These are phyloP conservation scores for Erpobdella octoculata DNA, from an alignment of 2,888 invertebrate genomes.

Conservation along the genomic window DNA sequence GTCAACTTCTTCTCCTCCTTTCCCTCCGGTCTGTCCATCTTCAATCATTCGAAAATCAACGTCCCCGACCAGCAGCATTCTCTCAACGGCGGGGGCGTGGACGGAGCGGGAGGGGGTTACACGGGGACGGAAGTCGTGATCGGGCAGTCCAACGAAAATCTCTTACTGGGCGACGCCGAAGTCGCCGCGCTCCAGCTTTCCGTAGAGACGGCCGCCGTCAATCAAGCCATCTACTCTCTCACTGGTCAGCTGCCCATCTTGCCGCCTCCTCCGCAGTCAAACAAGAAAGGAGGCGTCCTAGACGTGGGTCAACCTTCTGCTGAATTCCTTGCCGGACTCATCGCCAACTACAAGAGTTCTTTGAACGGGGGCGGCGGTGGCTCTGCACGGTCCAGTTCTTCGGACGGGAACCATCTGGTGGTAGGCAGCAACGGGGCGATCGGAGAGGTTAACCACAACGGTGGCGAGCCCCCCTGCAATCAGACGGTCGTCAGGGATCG, in stretches of 20 bases:
- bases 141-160: background rate
- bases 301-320: background rate
- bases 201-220: constrained; percentile 39
- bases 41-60: background rate
- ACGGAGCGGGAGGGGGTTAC: background rate
- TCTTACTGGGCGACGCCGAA: constrained; percentile 18
- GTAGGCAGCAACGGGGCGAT: background rate
- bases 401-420: too few relatives aligned
- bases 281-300: background rate
- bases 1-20: constrained; percentile 1
- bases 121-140: constrained; percentile 22
- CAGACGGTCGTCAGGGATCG: background rate
- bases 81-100: background rate
- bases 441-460: background rate
- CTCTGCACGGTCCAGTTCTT: too few relatives aligned
- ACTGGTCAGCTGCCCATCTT: constrained; percentile 36
- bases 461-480: background rate
- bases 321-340: background rate
- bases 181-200: constrained; percentile 32
- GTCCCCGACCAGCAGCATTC: background rate
- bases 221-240: constrained; percentile 38
- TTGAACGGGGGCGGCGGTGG: background rate
- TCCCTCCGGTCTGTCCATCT: background rate
- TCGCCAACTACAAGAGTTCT: constrained; percentile 2
- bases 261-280: constrained; percentile 1